Base-by-base conservation (phyloP, 2,113 vertebrate species). In the Sinocyclocheilus anshuiensis region DNA sequence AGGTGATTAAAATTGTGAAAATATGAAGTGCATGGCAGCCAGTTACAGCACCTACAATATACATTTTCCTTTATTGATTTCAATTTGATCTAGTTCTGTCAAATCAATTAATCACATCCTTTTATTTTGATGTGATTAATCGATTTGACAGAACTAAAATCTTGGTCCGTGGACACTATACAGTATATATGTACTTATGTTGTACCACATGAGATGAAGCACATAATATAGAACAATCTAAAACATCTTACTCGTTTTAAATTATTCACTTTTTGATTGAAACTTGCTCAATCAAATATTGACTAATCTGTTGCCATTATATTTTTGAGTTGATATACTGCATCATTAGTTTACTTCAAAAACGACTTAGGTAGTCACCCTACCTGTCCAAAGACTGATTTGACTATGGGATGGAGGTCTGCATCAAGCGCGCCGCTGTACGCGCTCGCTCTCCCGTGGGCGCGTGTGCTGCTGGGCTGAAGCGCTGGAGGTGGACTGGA, bases 351-450 rank as follows among this genome's bases (percentile, higher is more conserved):
- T 18, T 50, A 16, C 6, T 16, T 67, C 55, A 7, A 7, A 67
- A 15, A 29, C 29, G 39, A 39, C 42, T 72, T 20, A 29, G 33
- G 11, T 22, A 9, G 26, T 48, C 24, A 18, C 9, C 93, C 88
- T 92, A 95, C 94, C 93, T 95, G 94, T 45, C 94, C 94, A 86
- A 94, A 95, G 11, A 94, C 94, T 2, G 94, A 94, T 88, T 94
- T 94, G 16, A 95, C 93, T 15, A 95, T 95, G 24, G 94, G 94
- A 84, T 94, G 94, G 1, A 95, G 93, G 22, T 71, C 91, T 1
- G 94, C 89, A 86, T 94, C 93, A 13, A 69, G 82, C 48, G 82
- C 82, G 33, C 82, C 48, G 82, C 81, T 71, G 81, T 55, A 83
- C 63, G 45, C 63, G 42, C 45, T 48, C 42, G 42, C 42, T 10